A percentile compares a stretch with the other conserved stretches of the same genome.
Conservation (phyloP, 2,888 invertebrate genomes). For the Erebia epiphron region DNA sequence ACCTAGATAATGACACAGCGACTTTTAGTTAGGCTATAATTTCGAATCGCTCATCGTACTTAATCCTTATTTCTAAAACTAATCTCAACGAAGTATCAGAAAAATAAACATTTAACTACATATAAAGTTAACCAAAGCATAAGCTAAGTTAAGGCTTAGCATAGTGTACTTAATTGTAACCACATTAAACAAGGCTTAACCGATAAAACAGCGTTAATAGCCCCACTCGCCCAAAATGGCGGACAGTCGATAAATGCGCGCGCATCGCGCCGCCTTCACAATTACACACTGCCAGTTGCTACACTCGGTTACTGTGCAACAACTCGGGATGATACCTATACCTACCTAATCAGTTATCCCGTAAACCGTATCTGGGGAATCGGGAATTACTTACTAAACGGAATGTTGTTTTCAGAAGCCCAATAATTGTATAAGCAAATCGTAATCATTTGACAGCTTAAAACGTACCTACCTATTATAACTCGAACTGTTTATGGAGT, state of each 20-base stretch:
- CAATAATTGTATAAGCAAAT: too few species aligned
- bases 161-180: not conserved
- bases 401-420: too few species aligned
- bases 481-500: too few species aligned
- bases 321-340: slow-evolving; percentile 9
- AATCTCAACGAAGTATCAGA: not conserved
- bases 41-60: not conserved
- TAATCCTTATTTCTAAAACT: not conserved
- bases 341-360: not conserved
- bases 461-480: too few species aligned
- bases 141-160: not conserved
- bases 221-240: slow-evolving; percentile 42
- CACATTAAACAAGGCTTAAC: slow-evolving; percentile 15
- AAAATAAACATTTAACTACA: not conserved
- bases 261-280: slow-evolving; percentile 38
- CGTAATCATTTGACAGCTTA: too few species aligned
- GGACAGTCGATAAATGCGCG: slow-evolving; percentile 43
- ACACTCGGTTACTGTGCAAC: slow-evolving; percentile 1
- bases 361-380: not conserved
- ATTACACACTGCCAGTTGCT: slow-evolving; percentile 21
- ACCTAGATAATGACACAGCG: too few species aligned
- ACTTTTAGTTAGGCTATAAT: too few species aligned
- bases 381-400: too few species aligned
- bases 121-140: too few species aligned
- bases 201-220: too few species aligned